Evolutionary conservation across 1,140 invertebrate genomes (phyloP), one percentile per base, ranked within the genome.

Genomic region (Gryllus bimaculatus): DNA sequence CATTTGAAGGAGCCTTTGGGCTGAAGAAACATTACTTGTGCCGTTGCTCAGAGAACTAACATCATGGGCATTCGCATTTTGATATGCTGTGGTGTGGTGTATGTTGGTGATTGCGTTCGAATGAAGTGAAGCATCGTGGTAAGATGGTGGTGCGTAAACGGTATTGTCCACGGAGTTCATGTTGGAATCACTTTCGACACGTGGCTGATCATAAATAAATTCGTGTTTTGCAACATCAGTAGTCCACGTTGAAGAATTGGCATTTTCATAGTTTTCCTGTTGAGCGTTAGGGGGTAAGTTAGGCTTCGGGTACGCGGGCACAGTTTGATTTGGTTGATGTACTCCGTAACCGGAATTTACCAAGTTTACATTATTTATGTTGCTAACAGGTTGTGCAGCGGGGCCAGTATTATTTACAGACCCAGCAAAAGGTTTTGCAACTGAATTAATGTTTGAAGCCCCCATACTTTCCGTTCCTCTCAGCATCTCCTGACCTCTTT

Each of bases 1-100:
- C 49, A 84, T 79, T 79, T 84, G 81, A 13, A 84, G 81, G 10
- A 84, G 79, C 79, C 83, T 81, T 81, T 84, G 83, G 74, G 82
- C 83, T 18, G 83, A 81, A 39, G 83, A 82, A 18, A 83, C 48
- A 21, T 48, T 49, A 20, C 54, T 78, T 54, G 80, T 80, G 39
- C 74, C n/a, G 8, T 78, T 47, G 18, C 26, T n/a, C 39, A n/a
- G 13, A 66, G 54, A 66, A 66, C 54, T 18, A 66, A 66, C 18
- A 39, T 39, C 26, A 39, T 39, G 26, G 5, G 26, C 26, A 18
- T 66, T 66, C 18, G 10, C 10, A 66, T 66, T 66, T 66, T 66
- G 54, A 18, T 66, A 66, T 13, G 54, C 18, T 18, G 54, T 66
- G 10, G 10, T 18, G 54, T 66, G 54, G 54, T 10, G 54, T 7